Evolutionary conservation across 2,888 invertebrate genomes (phyloP).

Genomic region (Chouioia cunea): DNA sequence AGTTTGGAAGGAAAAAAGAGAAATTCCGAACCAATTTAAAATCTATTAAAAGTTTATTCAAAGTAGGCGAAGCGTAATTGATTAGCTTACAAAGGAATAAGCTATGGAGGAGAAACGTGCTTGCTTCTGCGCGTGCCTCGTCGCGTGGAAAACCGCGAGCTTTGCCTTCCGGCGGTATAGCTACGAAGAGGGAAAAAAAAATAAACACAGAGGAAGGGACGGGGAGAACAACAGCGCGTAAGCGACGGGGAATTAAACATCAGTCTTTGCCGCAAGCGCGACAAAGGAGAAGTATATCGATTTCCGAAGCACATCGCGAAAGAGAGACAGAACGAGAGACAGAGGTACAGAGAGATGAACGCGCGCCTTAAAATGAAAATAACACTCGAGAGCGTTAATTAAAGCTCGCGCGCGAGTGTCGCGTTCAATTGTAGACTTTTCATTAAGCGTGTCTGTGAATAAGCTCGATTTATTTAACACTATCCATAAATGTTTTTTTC

Average conservation of each 20-base stretch:
- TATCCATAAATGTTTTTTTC: slow-evolving; percentile 36
- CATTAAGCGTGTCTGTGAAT: slow-evolving; percentile 54
- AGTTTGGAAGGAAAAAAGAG: not conserved
- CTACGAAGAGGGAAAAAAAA: slow-evolving; percentile 20
- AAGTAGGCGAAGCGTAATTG: slow-evolving; percentile 25
- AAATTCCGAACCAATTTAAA: not conserved
- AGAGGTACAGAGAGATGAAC: not conserved
- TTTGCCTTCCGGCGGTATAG: not conserved
- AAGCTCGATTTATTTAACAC: slow-evolving; percentile 51
- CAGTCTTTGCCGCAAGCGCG: slow-evolving; percentile 31
- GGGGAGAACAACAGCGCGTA: slow-evolving; percentile 23
- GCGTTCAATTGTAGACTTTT: slow-evolving; percentile 55
- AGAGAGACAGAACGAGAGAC: too few species aligned
- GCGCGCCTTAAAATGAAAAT: slow-evolving; percentile 47
- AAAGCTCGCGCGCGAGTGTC: slow-evolving; percentile 48
- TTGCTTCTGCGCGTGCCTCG: not conserved
- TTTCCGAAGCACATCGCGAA: slow-evolving; percentile 32
- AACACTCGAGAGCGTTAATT: slow-evolving; percentile 55
- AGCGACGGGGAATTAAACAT: slow-evolving; percentile 41
- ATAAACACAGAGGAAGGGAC: slow-evolving; percentile 21
- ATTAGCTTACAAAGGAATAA: slow-evolving; percentile 26
- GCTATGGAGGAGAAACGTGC: too few species aligned
- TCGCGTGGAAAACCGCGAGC: slow-evolving; percentile 26
- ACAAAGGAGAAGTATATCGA: slow-evolving; percentile 43
- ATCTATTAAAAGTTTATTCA: slow-evolving; percentile 32